Evolutionary conservation across 2,113 vertebrate genomes (phyloP).

Genomic region (Tachuris rubrigastra): DNA sequence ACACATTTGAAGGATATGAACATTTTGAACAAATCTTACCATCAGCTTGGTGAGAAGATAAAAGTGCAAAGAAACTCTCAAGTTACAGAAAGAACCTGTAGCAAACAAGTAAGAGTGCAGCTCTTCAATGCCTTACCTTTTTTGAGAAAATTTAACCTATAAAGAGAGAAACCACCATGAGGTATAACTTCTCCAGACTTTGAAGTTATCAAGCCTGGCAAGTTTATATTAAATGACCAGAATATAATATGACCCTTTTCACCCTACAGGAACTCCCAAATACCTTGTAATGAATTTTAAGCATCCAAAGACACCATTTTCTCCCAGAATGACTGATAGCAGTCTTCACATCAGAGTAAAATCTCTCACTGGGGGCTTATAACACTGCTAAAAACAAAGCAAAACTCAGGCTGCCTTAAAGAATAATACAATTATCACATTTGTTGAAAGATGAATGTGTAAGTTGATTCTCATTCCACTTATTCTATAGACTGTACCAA

Average conservation of each 20-base stretch:
- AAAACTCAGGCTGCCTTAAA: not conserved
- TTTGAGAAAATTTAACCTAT: not conserved
- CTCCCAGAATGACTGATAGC: not conserved
- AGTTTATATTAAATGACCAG: not conserved
- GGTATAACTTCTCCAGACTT: not conserved
- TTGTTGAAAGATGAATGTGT: not conserved
- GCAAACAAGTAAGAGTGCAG: not conserved
- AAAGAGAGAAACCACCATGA: not conserved
- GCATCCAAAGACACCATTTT: not conserved
- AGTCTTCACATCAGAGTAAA: not conserved
- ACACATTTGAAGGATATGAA: not conserved
- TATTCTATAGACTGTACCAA: not conserved
- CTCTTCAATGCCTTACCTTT: not conserved
- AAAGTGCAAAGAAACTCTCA: not conserved
- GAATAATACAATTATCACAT: not conserved
- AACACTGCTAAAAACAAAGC: not conserved
- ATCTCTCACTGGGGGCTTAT: not conserved
- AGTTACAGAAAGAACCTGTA: not conserved
- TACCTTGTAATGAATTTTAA: not conserved
- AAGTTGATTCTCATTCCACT: not conserved
- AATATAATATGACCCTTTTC: not conserved
- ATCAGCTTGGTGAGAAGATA: not conserved
- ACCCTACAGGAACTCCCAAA: not conserved
- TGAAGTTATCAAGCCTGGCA: not conserved
- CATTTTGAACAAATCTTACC: not conserved